Evolutionary conservation across 2,888 invertebrate genomes (phyloP).

Genomic region (Nysson spinosus): DNA sequence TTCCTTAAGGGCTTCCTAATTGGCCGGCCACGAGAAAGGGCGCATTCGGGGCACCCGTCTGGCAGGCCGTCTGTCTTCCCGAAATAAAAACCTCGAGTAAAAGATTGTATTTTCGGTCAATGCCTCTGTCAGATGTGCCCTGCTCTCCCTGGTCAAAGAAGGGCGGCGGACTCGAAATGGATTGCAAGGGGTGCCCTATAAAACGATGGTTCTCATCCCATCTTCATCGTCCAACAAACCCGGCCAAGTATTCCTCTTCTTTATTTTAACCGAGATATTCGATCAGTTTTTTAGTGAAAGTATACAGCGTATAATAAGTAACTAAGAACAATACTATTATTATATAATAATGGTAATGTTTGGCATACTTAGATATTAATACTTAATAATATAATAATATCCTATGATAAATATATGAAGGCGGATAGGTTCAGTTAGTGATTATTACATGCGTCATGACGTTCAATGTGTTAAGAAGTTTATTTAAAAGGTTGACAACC

Average conservation of each 20-base stretch:
- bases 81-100: conserved; percentile 54
- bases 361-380: too few relatives aligned
- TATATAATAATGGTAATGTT: too few relatives aligned
- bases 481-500: conserved; percentile 49
- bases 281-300: too few relatives aligned
- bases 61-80: conserved; percentile 50
- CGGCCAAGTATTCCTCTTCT: too few relatives aligned
- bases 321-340: too few relatives aligned
- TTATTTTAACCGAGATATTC: too few relatives aligned
- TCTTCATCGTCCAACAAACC: not conserved
- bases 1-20: conserved; percentile 49
- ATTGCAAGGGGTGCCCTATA: conserved; percentile 57
- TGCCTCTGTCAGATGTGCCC: conserved; percentile 66
- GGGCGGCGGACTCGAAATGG: conserved; percentile 53
- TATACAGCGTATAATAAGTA: too few relatives aligned
- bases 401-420: too few relatives aligned
- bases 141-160: conserved; percentile 34
- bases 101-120: conserved; percentile 67
- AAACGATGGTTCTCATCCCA: conserved; percentile 47
- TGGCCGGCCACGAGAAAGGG: conserved; percentile 50
- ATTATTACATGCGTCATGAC: too few relatives aligned
- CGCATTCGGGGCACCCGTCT: conserved; percentile 38
- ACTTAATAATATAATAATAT: too few relatives aligned
- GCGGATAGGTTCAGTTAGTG: too few relatives aligned
- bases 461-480: not conserved